These are phyloP conservation scores for Ophion ventricosus DNA, from an alignment of 2,888 invertebrate genomes.

Conservation along the genomic window DNA sequence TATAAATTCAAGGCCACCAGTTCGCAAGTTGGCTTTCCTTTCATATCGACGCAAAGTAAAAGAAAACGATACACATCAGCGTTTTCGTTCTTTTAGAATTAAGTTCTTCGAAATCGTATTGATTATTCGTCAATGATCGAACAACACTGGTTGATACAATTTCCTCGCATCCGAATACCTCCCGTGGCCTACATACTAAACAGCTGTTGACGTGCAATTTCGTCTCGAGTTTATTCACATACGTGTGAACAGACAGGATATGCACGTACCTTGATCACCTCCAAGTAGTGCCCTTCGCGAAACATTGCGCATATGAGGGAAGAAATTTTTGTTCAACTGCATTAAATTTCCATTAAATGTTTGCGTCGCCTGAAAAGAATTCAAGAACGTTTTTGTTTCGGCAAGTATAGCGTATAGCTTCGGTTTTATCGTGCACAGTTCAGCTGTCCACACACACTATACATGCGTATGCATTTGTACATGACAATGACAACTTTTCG, in stretches of 20 bases:
- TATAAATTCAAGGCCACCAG: not conserved
- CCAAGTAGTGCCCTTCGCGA: conserved; percentile 77
- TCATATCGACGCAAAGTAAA: not conserved
- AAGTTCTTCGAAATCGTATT: not conserved
- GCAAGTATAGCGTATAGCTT: not conserved
- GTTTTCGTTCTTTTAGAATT: not conserved
- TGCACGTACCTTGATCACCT: conserved; percentile 76
- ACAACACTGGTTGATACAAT: not conserved
- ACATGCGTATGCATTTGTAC: not conserved
- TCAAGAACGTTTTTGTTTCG: not conserved
- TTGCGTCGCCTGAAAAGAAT: not conserved
- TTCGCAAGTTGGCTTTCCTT: not conserved
- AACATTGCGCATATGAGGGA: conserved; percentile 70
- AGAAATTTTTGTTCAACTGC: not conserved
- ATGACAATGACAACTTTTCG: conserved; percentile 19
- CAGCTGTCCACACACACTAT: conserved; percentile 21
- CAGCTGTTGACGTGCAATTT: conserved; percentile 70
- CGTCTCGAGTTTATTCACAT: not conserved
- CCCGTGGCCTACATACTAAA: conserved; percentile 39
- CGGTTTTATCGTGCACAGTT: not conserved
- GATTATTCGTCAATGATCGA: not conserved
- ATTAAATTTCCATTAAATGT: conserved; percentile 4
- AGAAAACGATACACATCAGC: not conserved
- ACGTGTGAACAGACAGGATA: not conserved
- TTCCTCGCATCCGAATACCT: not conserved